A percentile compares a stretch with the other conserved stretches of the same genome.
These are phyloP conservation scores for Hybos culiciformis DNA, from an alignment of 2,888 invertebrate genomes.

Conservation along the genomic window DNA sequence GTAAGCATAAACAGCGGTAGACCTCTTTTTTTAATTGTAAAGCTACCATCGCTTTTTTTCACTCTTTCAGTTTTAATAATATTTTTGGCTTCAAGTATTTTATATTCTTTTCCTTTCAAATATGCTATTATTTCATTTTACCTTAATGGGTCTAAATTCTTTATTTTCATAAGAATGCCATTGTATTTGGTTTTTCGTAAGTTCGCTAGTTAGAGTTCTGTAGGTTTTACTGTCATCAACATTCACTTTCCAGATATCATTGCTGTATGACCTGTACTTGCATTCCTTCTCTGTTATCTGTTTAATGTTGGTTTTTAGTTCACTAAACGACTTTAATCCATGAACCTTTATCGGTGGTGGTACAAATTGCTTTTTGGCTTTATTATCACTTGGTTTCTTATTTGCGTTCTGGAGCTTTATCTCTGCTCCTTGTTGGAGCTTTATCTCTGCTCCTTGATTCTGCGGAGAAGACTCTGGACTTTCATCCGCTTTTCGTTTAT, in stretches of 20 bases:
- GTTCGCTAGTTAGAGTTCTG: not conserved
- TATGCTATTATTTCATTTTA: not conserved
- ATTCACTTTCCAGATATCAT: not conserved
- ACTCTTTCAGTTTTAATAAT: not conserved
- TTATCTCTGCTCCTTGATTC: not conserved
- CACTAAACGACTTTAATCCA: not conserved
- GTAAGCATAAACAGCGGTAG: not conserved
- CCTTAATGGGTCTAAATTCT: not conserved
- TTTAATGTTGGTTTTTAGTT: not conserved
- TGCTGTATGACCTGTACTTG: not conserved
- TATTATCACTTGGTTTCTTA: not conserved
- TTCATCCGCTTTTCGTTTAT: not conserved
- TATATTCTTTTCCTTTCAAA: not conserved
- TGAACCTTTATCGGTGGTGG: not conserved
- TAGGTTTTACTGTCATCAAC: not conserved
- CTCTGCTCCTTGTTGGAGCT: not conserved
- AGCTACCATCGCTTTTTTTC: not conserved
- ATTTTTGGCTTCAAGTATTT: not conserved
- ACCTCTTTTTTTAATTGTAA: not conserved
- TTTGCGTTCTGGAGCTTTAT: not conserved
- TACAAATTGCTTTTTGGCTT: not conserved
- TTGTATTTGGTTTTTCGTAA: not conserved
- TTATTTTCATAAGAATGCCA: constrained; percentile 3
- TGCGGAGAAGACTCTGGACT: too few relatives aligned
- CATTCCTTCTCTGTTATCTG: not conserved